Evolutionary conservation across 1,140 invertebrate species (phyloP).

Genomic region (Rhynchophorus ferrugineus): DNA sequence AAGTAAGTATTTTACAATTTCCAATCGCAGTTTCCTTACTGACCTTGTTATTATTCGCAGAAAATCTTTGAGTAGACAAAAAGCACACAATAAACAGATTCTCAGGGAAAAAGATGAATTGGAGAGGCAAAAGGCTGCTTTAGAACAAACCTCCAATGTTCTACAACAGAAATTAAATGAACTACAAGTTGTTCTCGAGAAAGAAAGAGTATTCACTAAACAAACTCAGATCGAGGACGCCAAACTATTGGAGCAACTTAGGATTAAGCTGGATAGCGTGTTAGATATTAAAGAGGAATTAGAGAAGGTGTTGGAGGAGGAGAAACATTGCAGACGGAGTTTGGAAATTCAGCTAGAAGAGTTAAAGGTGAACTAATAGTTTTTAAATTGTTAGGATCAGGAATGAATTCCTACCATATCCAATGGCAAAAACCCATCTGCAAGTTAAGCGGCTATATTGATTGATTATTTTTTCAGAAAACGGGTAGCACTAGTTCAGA

Average conservation of each 20-base stretch:
- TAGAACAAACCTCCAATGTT: constrained; percentile 26
- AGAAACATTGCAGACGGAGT: constrained; percentile 46
- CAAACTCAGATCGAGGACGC: constrained; percentile 52
- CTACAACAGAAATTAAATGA: constrained; percentile 33
- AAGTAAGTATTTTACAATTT: constrained; percentile 12
- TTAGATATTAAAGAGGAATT: constrained; percentile 55
- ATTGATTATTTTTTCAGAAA: constrained; percentile 27
- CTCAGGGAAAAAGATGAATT: constrained; percentile 25
- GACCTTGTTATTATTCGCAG: constrained; percentile 23
- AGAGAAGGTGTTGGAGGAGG: constrained; percentile 48
- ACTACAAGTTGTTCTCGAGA: constrained; percentile 44
- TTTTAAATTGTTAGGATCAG: neutral
- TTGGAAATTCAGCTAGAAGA: constrained; percentile 45
- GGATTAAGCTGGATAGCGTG: constrained; percentile 51
- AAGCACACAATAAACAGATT: constrained; percentile 24
- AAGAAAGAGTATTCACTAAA: constrained; percentile 37
- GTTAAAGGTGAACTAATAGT: constrained; percentile 10
- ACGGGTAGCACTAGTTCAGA: constrained; percentile 21
- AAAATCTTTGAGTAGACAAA: constrained; percentile 33
- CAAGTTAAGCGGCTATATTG: too few species aligned
- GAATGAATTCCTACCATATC: too few species aligned
- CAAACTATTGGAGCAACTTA: constrained; percentile 53
- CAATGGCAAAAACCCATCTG: too few species aligned
- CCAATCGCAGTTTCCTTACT: neutral
- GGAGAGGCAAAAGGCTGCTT: constrained; percentile 15